Evolutionary conservation across 2,888 invertebrate genomes (phyloP), one percentile per base, ranked within the genome.

Genomic region (Dusona sp.): DNA sequence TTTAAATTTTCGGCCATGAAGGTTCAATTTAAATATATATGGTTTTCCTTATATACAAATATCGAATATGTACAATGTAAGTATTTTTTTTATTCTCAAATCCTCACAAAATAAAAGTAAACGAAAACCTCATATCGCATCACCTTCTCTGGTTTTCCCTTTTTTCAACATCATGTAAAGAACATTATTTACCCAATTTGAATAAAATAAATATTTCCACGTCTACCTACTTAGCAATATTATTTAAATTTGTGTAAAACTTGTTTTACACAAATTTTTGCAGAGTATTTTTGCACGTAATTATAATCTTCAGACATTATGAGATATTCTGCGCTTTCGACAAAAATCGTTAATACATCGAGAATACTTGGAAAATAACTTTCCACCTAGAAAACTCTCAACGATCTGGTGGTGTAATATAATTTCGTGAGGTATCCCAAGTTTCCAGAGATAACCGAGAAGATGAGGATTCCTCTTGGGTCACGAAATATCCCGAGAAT

Each of bases 401-500:
- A 65, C 65, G 65, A 65, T 65, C n/a, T n/a, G 22, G n/a, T 38
- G 36, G 22, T 65, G 3, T 38, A 8, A 65, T 65, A 38, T 65
- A 45, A 22, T 68, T 22, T 68, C 68, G 42, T 19, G 54, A n/a
- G 22, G 38, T 42, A 68, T 68, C 68, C 22, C 68, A 68, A 45
- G 68, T 68, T 68, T 68, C 42, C 68, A 38, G 36, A 38, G 36
- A 42, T 45, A 68, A 68, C 22, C 68, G 33, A n/a, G 54, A 22
- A 36, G 36, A n/a, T 9, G 72, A 36, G 51, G 51, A 51, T 73
- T 73, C 25, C 51, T 51, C 54, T 33, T 36, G 33, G 22, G 36
- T 36, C 72, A 54, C 54, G 36, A 8, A 51, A 73, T 73, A 73
- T 73, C 72, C 51, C 33, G 16, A 33, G 51, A 51, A 54, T 36